phyloP scores from a whole-genome alignment of 2,113 vertebrate genomes.

The Caloenas nicobarica region DNA sequence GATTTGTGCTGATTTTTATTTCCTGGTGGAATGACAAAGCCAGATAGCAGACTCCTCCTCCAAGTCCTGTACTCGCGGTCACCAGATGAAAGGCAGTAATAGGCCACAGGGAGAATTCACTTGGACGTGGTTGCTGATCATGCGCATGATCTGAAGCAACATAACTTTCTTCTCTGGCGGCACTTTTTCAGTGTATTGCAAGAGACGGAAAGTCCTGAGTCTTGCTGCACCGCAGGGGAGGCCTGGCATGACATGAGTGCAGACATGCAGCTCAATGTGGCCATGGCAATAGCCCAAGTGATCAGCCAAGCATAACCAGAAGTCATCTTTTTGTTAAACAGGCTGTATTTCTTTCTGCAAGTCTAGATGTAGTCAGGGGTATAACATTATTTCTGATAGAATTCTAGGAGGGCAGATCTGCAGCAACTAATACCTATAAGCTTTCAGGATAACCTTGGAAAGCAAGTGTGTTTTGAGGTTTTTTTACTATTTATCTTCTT shows the following conservation, averaged over 20 bases:
- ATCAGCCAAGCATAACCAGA: neutral
- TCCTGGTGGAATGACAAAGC: neutral
- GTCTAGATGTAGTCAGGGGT: neutral
- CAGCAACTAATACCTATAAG: neutral
- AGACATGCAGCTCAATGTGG: neutral
- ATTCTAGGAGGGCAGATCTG: neutral
- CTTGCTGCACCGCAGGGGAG: neutral
- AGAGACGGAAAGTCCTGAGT: neutral
- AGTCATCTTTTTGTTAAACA: neutral
- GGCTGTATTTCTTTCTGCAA: neutral
- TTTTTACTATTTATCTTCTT: neutral
- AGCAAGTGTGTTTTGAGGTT: neutral
- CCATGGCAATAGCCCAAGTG: neutral
- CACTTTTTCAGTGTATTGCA: neutral
- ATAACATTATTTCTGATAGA: neutral
- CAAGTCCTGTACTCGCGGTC: neutral
- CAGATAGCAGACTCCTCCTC: neutral
- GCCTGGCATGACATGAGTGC: neutral
- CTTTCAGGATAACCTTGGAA: neutral
- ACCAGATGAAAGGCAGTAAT: neutral
- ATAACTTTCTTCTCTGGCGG: neutral
- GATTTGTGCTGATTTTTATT: conserved; percentile 10
- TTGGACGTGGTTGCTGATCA: neutral
- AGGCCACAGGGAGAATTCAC: neutral
- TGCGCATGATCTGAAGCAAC: rapidly evolving